Evolutionary conservation across 1,140 invertebrate genomes (phyloP), one percentile per base, ranked within the genome.

Genomic region (Macrostomum lignano): DNA sequence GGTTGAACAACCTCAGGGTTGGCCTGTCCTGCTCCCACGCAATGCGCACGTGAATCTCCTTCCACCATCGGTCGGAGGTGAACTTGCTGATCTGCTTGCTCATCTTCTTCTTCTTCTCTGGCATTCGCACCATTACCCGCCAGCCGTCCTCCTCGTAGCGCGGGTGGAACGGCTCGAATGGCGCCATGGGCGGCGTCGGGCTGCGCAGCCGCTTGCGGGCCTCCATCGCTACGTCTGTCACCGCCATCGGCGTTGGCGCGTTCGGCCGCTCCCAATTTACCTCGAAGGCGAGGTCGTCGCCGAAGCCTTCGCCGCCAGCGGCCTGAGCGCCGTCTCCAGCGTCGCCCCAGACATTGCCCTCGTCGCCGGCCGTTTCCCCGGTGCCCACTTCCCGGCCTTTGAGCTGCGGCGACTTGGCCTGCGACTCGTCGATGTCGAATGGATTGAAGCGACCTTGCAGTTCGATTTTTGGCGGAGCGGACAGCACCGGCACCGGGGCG

Each of bases 21-120:
- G 13, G 19, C 13, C 32, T 3, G 10, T 33, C 19, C 26, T 20
- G 10, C 14, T 30, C 32, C 9, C n/a, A 14, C 10, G 19, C 10
- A 6, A 33, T 10, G 14, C 19, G 24, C 5, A 33, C 11, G 17
- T n/a, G n/a, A 11, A 19, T 21, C n/a, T 33, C 32, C 20, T 33
- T 33, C 32, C 32, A 33, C 10, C 13, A 19, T 4, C 32, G 5
- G 26, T 33, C 19, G n/a, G 11, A 17, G 3, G 32, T 33, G 19
- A 25, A 33, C 20, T 19, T 30, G 19, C 13, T 33, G 14, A 33
- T 33, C 19, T 33, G 32, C 26, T 33, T 33, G 3, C 14, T 25
- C 10, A 14, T 14, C 10, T n/a, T 17, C 20, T 33, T 33, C 11
- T 33, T 33, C 11, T 33, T 33, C 20, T 33, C 32, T 4, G 32